Evolutionary conservation across 2,888 invertebrate genomes (phyloP), one percentile per base, ranked within the genome.

Genomic region (Catocala nupta): DNA sequence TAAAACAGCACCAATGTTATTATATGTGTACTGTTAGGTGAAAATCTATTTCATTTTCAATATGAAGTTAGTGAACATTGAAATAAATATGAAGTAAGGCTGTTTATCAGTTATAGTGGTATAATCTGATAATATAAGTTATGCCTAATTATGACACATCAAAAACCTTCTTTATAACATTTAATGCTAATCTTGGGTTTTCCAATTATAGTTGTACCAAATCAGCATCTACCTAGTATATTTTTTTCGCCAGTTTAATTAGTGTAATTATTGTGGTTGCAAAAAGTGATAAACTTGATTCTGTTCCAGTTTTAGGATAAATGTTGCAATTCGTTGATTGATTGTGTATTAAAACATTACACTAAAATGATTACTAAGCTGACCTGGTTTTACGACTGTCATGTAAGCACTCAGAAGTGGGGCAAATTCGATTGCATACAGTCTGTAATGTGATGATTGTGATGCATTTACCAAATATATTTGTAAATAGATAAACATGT

Each of bases 331-430:
- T 70, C 77, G 68, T 39, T 80, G 78, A 83, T 83, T 83, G 84
- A 88, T 85, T 85, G 82, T 70, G 81, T 84, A 89, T 85, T 81
- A 86, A 84, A 88, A 86, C 83, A 82, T 79, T 70, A 65, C 62
- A 80, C 74, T 80, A 77, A 84, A 85, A 75, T 90, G 88, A 90
- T 90, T 89, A 87, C 86, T 91, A 88, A 91, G 89, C 85, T 87
- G 90, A 85, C 93, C 92, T 74, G 85, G 83, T 85, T 91, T 52
- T 68, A 70, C 78, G 78, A 81, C 74, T 90, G 92, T 90, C 86
- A 83, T 86, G 88, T 90, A 87, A 89, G 90, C 91, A 88, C 72
- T 80, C 76, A 75, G 80, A 91, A 87, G 87, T 90, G 88, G 93
- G 89, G 77, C 92, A 87, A 78, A 83, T 80, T 77, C 72, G 71